Base-by-base conservation (phyloP, 1,140 invertebrate genomes). In the Nomia melanderi region DNA sequence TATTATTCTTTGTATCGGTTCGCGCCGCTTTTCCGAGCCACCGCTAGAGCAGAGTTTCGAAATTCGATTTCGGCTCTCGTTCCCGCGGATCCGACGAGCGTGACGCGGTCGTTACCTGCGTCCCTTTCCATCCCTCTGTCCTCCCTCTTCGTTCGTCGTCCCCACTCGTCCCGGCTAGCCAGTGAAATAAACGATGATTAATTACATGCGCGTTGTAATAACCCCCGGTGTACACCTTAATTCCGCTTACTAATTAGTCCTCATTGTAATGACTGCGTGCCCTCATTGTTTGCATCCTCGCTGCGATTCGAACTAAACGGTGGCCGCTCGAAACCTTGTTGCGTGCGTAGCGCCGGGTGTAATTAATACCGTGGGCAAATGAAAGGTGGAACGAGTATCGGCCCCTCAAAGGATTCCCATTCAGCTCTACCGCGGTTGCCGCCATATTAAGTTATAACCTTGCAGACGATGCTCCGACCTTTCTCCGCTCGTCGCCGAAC, bases 171-270 rank as follows among this genome's bases (percentile, higher is more conserved):
- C 25, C n/a, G 9, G 2, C 12, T 17, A 3, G 41, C 41, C 14
- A 20, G 41, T 17, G 41, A 44, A 44, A 60, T 50, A 59, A 76
- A 69, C 64, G 73, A 76, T 76, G 65, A 76, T 76, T 76, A 76
- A 76, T 76, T 76, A 59, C 64, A 14, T 2, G 9, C 20, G 50
- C 39, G 54, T 76, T 39, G 54, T 76, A 60, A 76, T 60, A 59
- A 74, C 0, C 36, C 41, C 33, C 31, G 6, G 17, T 8, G 39
- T 39, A 39, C 53, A 57, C 54, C 65, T 76, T 59, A 67, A 75
- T 67, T 47, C 64, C 53, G 12, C 17, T 54, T 36, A 41, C 73
- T 69, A 76, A 76, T 76, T 76, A 69, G 39, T 27, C 8, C 17
- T 39, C 73, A 31, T 50, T 76, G 54, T 39, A 69, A 69, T 27